Percentiles rank a stretch among this genome's conserved stretches.
Evolutionary conservation across 2,888 invertebrate species (phyloP).

Genomic region (Lasioglossum leucozonium): DNA sequence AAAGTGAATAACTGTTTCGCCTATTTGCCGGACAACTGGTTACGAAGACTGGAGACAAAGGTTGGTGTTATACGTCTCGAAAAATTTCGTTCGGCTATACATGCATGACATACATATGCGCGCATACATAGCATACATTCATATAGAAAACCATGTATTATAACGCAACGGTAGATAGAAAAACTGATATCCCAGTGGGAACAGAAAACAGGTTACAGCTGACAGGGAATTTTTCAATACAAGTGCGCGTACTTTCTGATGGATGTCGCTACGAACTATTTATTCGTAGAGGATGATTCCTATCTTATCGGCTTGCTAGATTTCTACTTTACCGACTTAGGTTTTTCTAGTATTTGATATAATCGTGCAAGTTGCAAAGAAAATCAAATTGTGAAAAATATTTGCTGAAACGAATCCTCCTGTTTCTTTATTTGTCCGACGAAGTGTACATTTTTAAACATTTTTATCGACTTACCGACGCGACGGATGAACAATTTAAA

Average conservation of each 20-base stretch:
- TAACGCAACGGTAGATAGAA: slow-evolving; percentile 27
- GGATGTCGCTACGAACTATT: too few species aligned
- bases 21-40: slow-evolving; percentile 81
- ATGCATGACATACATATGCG: background rate
- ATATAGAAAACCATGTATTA: slow-evolving; percentile 1
- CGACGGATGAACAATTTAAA: background rate
- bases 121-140: background rate
- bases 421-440: background rate
- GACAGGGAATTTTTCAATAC: background rate
- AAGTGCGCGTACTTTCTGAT: too few species aligned
- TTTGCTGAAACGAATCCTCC: background rate
- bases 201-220: slow-evolving; percentile 2
- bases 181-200: slow-evolving; percentile 2
- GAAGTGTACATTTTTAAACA: background rate
- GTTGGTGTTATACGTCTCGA: slow-evolving; percentile 63
- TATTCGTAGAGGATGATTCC: too few species aligned
- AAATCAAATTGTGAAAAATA: too few species aligned
- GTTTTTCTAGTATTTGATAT: too few species aligned
- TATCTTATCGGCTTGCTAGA: too few species aligned
- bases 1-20: slow-evolving; percentile 85
- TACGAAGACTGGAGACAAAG: slow-evolving; percentile 75
- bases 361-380: too few species aligned
- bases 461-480: background rate
- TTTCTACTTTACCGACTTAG: too few species aligned
- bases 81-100: background rate